Evolutionary conservation across 2,113 vertebrate genomes (phyloP).

Genomic region (Tupaia tana): DNA sequence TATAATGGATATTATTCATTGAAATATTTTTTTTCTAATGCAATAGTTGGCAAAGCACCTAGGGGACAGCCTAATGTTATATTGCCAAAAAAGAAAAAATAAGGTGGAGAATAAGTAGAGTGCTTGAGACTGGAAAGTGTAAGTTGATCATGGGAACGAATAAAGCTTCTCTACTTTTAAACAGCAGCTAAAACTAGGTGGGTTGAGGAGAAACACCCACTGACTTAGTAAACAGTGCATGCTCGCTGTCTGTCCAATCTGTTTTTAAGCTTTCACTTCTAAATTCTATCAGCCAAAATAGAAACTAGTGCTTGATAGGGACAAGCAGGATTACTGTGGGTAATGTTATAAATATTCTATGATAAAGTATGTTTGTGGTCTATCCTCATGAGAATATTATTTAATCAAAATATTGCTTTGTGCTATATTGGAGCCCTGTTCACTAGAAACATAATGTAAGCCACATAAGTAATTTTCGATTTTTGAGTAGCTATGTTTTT

Average conservation of each 20-base stretch:
- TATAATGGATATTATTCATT: not conserved
- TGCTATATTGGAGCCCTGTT: not conserved
- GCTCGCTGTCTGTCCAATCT: not conserved
- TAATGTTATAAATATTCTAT: not conserved
- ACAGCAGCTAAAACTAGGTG: not conserved
- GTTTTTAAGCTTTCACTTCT: not conserved
- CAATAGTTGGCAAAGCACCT: not conserved
- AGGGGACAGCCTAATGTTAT: not conserved
- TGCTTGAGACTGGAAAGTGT: not conserved
- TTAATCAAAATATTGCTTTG: not conserved
- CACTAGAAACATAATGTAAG: not conserved
- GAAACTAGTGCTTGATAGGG: not conserved
- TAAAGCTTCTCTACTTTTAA: not conserved
- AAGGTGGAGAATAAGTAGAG: not conserved
- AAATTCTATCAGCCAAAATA: not conserved
- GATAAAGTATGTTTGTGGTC: not conserved
- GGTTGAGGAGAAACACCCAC: fast-evolving
- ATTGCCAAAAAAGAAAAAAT: not conserved
- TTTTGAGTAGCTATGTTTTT: not conserved
- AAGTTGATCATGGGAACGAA: not conserved
- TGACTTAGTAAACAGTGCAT: not conserved
- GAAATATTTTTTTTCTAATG: not conserved
- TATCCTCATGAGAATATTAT: not conserved
- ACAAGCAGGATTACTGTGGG: not conserved
- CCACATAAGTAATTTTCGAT: not conserved